phyloP scores from a whole-genome alignment of 2,888 invertebrate genomes.

The Plutella xylostella region DNA sequence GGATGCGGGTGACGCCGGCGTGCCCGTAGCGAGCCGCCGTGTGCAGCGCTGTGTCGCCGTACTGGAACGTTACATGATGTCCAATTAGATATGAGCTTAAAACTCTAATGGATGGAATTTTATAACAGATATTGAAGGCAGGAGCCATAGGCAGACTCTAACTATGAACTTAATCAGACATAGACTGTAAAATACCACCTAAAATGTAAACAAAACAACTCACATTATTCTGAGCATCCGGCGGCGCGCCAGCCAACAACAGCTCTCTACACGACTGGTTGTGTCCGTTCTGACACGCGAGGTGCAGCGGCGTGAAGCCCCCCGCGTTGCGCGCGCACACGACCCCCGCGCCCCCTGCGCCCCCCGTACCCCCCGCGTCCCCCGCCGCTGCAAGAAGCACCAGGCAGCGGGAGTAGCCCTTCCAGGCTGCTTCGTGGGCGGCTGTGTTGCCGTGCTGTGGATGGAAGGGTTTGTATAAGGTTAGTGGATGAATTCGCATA shows the following conservation, averaged over 20 bases:
- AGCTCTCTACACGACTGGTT: constrained; percentile 94
- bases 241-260: constrained; percentile 86
- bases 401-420: constrained; percentile 90
- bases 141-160: too few relatives aligned
- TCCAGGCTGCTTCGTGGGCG: constrained; percentile 95
- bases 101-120: too few relatives aligned
- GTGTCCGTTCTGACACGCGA: constrained; percentile 96
- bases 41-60: constrained; percentile 94
- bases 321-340: constrained; percentile 81
- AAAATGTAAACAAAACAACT: too few relatives aligned
- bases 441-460: constrained; percentile 92
- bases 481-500: too few relatives aligned
- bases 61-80: too few relatives aligned
- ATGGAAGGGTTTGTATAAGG: neutral
- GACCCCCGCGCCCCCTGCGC: constrained; percentile 76
- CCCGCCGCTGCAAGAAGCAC: constrained; percentile 76
- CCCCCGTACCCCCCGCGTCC: constrained; percentile 74
- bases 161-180: too few relatives aligned
- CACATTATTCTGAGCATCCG: constrained; percentile 92
- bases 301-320: constrained; percentile 93
- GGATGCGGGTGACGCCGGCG: constrained; percentile 93
- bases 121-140: too few relatives aligned
- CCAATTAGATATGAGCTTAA: too few relatives aligned
- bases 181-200: too few relatives aligned
- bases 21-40: constrained; percentile 96